Conservation (phyloP, 23 tunicate species). For the Trididemnum clinides region DNA sequence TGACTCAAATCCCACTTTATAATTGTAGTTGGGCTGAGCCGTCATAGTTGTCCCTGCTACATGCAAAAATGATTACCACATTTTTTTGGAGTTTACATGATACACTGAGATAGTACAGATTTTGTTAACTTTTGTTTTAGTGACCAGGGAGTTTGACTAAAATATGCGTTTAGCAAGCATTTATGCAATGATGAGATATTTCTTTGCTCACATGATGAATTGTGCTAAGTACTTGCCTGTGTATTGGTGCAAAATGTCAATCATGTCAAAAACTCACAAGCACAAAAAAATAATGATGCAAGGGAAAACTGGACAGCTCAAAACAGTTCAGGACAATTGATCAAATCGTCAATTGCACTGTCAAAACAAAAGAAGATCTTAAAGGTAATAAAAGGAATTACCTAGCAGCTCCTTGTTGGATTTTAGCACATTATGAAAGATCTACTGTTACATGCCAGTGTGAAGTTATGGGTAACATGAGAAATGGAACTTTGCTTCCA, state of each 20-base stretch:
- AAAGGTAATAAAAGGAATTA: neutral
- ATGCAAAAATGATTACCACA: too few species aligned
- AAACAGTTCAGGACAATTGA: neutral
- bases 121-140: too few species aligned
- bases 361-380: neutral
- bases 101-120: too few species aligned
- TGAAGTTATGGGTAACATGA: neutral
- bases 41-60: too few species aligned
- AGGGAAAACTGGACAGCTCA: slow-evolving; percentile 2
- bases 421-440: neutral
- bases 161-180: too few species aligned
- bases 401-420: neutral
- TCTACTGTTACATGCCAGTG: neutral
- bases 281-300: too few species aligned
- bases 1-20: too few species aligned
- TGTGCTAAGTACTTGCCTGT: too few species aligned
- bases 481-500: neutral
- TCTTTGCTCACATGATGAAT: neutral
- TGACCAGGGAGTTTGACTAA: too few species aligned
- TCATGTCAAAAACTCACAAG: neutral
- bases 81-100: too few species aligned
- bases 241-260: neutral
- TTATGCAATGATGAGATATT: too few species aligned
- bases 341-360: neutral
- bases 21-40: too few species aligned